These are phyloP conservation scores for Sabellastarte sp. DNA, from an alignment of 2,888 invertebrate species.

Conservation along the genomic window DNA sequence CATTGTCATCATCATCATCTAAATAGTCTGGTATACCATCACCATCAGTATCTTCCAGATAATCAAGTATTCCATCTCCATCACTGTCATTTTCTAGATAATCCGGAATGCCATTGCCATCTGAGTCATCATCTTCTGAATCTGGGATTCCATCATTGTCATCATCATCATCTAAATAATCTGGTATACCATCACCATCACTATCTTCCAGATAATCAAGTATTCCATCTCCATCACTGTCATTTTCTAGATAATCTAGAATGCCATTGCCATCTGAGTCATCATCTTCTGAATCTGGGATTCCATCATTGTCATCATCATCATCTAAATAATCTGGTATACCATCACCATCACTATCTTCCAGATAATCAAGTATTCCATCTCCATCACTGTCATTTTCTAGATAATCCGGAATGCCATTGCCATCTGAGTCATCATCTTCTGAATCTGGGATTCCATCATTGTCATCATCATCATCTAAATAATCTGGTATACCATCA, in stretches of 20 bases:
- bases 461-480: too few relatives aligned
- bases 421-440: too few relatives aligned
- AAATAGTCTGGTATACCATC: conserved; percentile 38
- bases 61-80: conserved; percentile 45
- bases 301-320: conserved; percentile 43
- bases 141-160: conserved; percentile 40
- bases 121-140: conserved; percentile 28
- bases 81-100: conserved; percentile 34
- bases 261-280: conserved; percentile 43
- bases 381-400: too few relatives aligned
- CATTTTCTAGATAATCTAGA: conserved; percentile 26
- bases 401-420: too few relatives aligned
- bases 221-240: conserved; percentile 34
- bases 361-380: too few relatives aligned
- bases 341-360: too few relatives aligned
- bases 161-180: conserved; percentile 23
- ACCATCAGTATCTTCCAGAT: conserved; percentile 31
- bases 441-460: too few relatives aligned
- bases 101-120: conserved; percentile 11
- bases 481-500: too few relatives aligned
- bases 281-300: conserved; percentile 27
- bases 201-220: conserved; percentile 11
- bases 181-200: conserved; percentile 43
- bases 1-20: conserved; percentile 44
- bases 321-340: too few relatives aligned